Percentiles rank a stretch among this genome's conserved stretches.
phyloP scores from a whole-genome alignment of 2,113 vertebrate species.

The Albula glossodonta region DNA sequence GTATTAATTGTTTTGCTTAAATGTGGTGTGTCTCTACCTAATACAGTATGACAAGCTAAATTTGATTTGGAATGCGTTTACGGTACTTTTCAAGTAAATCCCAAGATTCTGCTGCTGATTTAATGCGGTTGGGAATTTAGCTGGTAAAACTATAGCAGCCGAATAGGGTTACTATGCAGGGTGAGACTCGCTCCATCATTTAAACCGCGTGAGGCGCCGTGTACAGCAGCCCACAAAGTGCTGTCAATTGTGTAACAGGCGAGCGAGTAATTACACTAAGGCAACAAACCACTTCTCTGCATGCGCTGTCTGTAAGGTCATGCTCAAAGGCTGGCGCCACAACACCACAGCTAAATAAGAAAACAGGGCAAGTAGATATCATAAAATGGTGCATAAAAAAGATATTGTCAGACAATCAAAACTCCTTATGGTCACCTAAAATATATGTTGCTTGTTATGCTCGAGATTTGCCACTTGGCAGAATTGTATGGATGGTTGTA shows the following conservation, averaged over 20 bases:
- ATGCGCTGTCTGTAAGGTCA: neutral
- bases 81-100: neutral
- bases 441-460: too few relatives aligned
- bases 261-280: neutral
- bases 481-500: too few relatives aligned
- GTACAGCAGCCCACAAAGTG: conserved; percentile 7
- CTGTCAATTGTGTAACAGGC: neutral
- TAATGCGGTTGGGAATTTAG: neutral
- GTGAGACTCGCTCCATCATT: conserved; percentile 23
- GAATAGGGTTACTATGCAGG: conserved; percentile 13
- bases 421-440: neutral
- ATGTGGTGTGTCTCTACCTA: neutral
- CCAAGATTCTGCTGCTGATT: neutral
- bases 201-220: neutral
- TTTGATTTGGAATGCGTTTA: neutral
- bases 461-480: too few relatives aligned
- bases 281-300: neutral
- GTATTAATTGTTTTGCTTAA: neutral
- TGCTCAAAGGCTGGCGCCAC: neutral
- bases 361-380: neutral
- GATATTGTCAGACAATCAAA: too few relatives aligned
- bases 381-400: neutral
- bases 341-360: neutral
- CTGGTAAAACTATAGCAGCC: neutral
- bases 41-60: neutral